Percentiles rank a stretch among this genome's conserved stretches.
Conservation (phyloP, 2,888 invertebrate genomes). For the Lasioglossum morio region DNA sequence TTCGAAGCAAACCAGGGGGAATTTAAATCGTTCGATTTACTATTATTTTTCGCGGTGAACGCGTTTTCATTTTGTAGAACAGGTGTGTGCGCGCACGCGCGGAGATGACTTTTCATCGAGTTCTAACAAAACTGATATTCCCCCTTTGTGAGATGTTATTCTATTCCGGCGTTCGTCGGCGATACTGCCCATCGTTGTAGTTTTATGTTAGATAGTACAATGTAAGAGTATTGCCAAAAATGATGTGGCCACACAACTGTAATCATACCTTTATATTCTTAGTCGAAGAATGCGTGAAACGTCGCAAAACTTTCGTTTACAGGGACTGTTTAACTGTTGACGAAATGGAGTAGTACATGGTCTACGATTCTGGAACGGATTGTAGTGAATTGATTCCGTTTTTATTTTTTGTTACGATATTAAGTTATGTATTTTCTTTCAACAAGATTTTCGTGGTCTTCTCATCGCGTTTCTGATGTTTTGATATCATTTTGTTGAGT, state of each 20-base stretch:
- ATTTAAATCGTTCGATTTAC: constrained; percentile 53
- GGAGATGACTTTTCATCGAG: constrained; percentile 37
- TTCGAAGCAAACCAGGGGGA: constrained; percentile 44
- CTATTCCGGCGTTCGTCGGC: constrained; percentile 64
- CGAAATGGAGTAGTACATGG: constrained; percentile 81
- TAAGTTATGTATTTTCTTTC: constrained; percentile 73
- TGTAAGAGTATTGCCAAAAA: constrained; percentile 66
- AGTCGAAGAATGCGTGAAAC: constrained; percentile 60
- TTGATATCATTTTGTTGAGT: constrained; percentile 82
- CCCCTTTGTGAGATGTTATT: constrained; percentile 53
- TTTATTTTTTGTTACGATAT: constrained; percentile 79
- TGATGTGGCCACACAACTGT: constrained; percentile 64
- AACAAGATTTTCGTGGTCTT: constrained; percentile 60
- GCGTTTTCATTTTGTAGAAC: constrained; percentile 56
- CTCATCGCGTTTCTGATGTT: constrained; percentile 76
- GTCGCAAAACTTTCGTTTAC: constrained; percentile 61
- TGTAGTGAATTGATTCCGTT: constrained; percentile 79
- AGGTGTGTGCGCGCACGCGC: constrained; percentile 9
- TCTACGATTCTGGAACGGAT: constrained; percentile 81
- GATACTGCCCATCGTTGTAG: constrained; percentile 69
- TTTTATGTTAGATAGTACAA: constrained; percentile 77
- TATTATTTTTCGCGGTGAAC: constrained; percentile 59
- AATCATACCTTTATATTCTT: constrained; percentile 74
- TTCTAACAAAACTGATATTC: constrained; percentile 47
- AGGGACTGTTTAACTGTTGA: constrained; percentile 81